phyloP scores from a whole-genome alignment of 1,140 invertebrate species.

The Drosophila ananassae region DNA sequence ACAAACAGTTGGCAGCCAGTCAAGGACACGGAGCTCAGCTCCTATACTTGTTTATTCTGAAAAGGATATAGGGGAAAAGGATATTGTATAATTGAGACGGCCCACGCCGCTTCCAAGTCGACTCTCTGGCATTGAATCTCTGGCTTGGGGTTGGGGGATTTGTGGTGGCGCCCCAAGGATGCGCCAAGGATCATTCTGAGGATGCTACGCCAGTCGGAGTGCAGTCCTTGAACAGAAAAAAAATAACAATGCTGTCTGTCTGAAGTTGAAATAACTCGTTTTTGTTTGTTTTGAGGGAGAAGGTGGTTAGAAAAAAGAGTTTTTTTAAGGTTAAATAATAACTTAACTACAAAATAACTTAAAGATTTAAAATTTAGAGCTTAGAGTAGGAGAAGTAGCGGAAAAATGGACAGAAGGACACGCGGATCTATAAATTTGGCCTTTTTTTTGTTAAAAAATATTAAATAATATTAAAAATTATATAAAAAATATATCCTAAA shows the following conservation, averaged over 20 bases:
- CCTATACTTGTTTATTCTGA: background rate
- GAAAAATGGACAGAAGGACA: no score
- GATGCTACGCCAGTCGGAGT: constrained; percentile 3
- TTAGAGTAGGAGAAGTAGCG: no score
- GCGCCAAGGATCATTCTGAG: constrained; percentile 20
- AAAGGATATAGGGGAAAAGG: constrained; percentile 3
- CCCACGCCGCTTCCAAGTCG: background rate
- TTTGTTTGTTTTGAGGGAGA: background rate
- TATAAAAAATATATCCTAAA: no score
- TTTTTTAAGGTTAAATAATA: no score
- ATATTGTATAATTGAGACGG: constrained; percentile 43
- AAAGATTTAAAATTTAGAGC: no score
- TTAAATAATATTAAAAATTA: no score
- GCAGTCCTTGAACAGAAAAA: constrained; percentile 13
- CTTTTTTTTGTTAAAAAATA: no score
- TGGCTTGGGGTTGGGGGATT: background rate
- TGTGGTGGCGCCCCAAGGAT: constrained; percentile 11
- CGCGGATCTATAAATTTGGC: no score
- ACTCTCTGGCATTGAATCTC: background rate
- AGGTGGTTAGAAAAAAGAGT: no score
- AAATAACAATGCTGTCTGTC: constrained; percentile 13
- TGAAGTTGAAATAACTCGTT: constrained; percentile 16
- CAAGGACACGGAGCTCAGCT: constrained; percentile 28
- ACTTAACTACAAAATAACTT: no score
- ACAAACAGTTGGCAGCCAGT: constrained; percentile 43